phyloP scores from a whole-genome alignment of 2,113 vertebrate species.

The Corapipo altera region DNA sequence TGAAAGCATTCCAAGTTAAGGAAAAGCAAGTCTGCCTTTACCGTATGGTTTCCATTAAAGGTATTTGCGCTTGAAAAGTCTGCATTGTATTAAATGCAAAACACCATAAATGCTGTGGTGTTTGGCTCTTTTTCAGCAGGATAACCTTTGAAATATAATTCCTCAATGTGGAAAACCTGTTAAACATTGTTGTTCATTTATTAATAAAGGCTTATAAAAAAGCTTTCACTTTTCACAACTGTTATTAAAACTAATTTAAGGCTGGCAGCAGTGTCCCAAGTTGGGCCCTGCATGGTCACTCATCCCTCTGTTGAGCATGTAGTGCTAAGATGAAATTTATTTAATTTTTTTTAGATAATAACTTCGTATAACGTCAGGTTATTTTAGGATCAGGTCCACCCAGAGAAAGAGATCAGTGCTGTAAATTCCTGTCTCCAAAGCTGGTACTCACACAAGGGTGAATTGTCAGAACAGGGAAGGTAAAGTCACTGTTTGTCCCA shows the following conservation, averaged over 20 bases:
- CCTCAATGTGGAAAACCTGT: neutral
- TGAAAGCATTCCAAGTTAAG: constrained; percentile 8
- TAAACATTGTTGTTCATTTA: constrained; percentile 18
- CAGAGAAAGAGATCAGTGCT: neutral
- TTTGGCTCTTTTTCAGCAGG: constrained; percentile 30
- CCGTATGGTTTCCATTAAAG: constrained; percentile 50
- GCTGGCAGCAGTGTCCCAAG: neutral
- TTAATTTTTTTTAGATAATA: neutral
- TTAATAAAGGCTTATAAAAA: constrained; percentile 1
- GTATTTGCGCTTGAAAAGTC: constrained; percentile 31
- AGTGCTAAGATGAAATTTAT: neutral
- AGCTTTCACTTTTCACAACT: constrained; percentile 12
- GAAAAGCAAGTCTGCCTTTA: neutral
- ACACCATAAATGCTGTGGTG: neutral
- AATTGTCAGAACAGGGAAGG: neutral
- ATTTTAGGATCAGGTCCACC: neutral
- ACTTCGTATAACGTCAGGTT: neutral
- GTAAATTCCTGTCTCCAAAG: neutral
- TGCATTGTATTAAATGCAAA: constrained; percentile 40
- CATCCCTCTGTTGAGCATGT: neutral
- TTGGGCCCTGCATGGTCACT: neutral
- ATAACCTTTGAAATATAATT: constrained; percentile 45
- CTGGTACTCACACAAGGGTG: neutral
- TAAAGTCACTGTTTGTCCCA: neutral
- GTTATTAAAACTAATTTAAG: neutral